A percentile compares a stretch with the other conserved stretches of the same genome.
These are phyloP conservation scores for Apis cerana DNA, from an alignment of 1,140 invertebrate species.

Conservation along the genomic window DNA sequence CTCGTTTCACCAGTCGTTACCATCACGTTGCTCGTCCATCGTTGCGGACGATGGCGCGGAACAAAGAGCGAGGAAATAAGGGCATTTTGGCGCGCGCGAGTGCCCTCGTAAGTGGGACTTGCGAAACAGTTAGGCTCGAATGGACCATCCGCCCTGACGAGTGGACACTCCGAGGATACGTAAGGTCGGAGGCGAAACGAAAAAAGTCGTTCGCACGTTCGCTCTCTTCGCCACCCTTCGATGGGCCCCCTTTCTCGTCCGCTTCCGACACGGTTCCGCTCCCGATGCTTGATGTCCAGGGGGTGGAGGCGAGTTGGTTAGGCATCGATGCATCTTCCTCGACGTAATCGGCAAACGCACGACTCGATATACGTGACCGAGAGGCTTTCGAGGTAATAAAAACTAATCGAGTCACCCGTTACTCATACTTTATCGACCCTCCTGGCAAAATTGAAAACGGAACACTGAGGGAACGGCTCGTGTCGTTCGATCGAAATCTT, in stretches of 20 bases:
- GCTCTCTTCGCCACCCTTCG: neutral
- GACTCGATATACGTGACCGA: slow-evolving; percentile 46
- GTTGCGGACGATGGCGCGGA: slow-evolving; percentile 6
- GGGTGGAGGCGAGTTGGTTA: neutral
- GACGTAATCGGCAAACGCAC: slow-evolving; percentile 50
- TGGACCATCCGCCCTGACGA: slow-evolving; percentile 49
- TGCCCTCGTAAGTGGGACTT: slow-evolving; percentile 46
- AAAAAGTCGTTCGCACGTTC: slow-evolving; percentile 57
- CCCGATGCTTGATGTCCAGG: slow-evolving; percentile 8
- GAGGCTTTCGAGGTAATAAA: neutral
- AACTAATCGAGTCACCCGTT: slow-evolving; percentile 31
- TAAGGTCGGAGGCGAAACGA: slow-evolving; percentile 6
- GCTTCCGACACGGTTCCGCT: slow-evolving; percentile 38
- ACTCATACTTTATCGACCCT: slow-evolving; percentile 28
- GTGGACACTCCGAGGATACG: slow-evolving; percentile 20
- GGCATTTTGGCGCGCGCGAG: slow-evolving; percentile 40
- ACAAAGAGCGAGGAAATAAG: slow-evolving; percentile 46
- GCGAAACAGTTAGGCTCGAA: slow-evolving; percentile 63
- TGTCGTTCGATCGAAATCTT: no score
- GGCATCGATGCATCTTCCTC: slow-evolving; percentile 52
- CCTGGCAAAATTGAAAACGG: slow-evolving; percentile 36
- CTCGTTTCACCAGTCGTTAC: slow-evolving; percentile 22
- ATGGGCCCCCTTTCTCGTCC: neutral
- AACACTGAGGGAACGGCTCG: neutral
- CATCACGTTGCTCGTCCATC: slow-evolving; percentile 14